These are phyloP conservation scores for Eupithecia dodoneata DNA, from an alignment of 2,888 invertebrate species.

Conservation along the genomic window DNA sequence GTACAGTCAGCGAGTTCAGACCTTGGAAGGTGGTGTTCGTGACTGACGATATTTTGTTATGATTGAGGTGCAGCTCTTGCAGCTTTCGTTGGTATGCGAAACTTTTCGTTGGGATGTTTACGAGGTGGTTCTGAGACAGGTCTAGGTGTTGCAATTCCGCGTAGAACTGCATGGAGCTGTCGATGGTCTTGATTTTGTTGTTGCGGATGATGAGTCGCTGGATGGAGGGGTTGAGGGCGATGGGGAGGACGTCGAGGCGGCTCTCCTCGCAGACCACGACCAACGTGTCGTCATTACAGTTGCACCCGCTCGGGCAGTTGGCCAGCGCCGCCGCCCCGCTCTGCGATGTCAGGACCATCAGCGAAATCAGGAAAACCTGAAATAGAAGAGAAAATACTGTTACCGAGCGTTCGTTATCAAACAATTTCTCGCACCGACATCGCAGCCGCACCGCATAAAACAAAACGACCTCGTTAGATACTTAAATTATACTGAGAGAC, in stretches of 20 bases:
- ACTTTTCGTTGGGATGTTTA: slow-evolving; percentile 91
- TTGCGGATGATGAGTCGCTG: slow-evolving; percentile 92
- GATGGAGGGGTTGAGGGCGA: slow-evolving; percentile 95
- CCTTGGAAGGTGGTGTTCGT: slow-evolving; percentile 92
- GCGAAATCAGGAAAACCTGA: slow-evolving; percentile 73
- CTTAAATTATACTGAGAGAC: slow-evolving; percentile 32
- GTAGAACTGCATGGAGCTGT: slow-evolving; percentile 95
- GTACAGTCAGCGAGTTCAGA: slow-evolving; percentile 89
- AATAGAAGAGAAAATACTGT: slow-evolving; percentile 51
- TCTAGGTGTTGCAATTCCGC: slow-evolving; percentile 93
- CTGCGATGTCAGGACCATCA: slow-evolving; percentile 69
- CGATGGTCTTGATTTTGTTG: slow-evolving; percentile 94
- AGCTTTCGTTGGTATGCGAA: slow-evolving; percentile 92
- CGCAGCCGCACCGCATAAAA: slow-evolving; percentile 23
- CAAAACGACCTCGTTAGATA: slow-evolving; percentile 20
- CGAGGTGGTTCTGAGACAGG: slow-evolving; percentile 92
- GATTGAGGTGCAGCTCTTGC: slow-evolving; percentile 92
- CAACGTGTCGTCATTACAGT: slow-evolving; percentile 94
- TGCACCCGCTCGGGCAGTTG: slow-evolving; percentile 94
- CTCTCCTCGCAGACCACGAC: slow-evolving; percentile 94
- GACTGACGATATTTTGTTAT: slow-evolving; percentile 92
- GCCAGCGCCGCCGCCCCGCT: slow-evolving; percentile 85
- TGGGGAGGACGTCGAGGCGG: slow-evolving; percentile 94
- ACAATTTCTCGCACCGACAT: slow-evolving; percentile 17
- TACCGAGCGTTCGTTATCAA: slow-evolving; percentile 27